Percentiles rank a stretch among this genome's conserved stretches.
These are phyloP conservation scores for Nyctibius bracteatus DNA, from an alignment of 2,113 vertebrate genomes.

Conservation along the genomic window DNA sequence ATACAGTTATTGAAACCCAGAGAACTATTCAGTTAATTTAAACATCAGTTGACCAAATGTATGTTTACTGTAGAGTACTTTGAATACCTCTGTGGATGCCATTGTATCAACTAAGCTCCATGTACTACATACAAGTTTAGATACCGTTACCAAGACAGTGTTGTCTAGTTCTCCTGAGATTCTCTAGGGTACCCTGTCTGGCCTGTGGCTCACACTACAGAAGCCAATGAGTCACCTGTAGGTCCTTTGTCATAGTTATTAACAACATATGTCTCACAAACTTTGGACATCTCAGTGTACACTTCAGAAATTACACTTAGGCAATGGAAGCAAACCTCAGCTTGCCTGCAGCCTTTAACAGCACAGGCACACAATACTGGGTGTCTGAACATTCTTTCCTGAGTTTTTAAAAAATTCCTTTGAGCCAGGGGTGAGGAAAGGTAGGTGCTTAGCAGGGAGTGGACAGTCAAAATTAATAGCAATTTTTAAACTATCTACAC, in stretches of 20 bases:
- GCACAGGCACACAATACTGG: accelerated
- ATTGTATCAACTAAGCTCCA: background rate
- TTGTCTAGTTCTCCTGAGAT: background rate
- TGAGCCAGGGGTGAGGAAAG: background rate
- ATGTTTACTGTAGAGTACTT: background rate
- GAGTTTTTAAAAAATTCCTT: background rate
- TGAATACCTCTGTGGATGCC: background rate
- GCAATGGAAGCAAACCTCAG: background rate
- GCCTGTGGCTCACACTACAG: background rate
- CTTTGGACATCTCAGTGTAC: background rate
- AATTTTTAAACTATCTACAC: background rate
- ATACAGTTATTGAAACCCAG: background rate
- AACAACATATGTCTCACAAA: background rate
- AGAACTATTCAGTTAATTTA: background rate
- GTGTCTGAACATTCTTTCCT: background rate
- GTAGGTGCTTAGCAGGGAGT: background rate
- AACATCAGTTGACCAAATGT: background rate
- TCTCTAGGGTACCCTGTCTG: background rate
- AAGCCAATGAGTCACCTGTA: background rate
- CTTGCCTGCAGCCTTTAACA: background rate
- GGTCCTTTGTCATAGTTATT: background rate
- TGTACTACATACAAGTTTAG: background rate
- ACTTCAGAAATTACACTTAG: background rate
- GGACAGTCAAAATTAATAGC: background rate
- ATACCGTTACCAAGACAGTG: background rate